Percentiles rank a stretch among this genome's conserved stretches.
Conservation (phyloP, 2,797 vertebrate species). For the Lacerta agilis region DNA sequence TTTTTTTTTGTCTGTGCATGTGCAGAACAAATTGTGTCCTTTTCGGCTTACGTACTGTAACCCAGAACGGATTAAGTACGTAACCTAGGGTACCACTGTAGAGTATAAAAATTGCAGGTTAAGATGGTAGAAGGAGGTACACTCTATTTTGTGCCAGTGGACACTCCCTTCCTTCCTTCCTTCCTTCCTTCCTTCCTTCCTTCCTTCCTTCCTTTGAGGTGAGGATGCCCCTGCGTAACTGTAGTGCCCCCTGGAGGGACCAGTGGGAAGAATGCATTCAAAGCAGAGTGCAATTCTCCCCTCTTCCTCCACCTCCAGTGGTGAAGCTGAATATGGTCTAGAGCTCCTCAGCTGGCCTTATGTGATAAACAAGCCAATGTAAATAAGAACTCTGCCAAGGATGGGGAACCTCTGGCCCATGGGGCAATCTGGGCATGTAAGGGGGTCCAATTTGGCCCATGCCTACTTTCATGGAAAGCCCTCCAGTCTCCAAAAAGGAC, state of each 20-base stretch:
- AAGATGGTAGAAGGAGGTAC: background rate
- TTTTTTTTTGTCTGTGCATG: too few relatives aligned
- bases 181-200: too few relatives aligned
- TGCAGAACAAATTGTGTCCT: too few relatives aligned
- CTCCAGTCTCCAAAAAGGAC: too few relatives aligned
- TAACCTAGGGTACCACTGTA: too few relatives aligned
- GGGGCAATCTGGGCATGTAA: too few relatives aligned
- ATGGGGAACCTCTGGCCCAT: too few relatives aligned
- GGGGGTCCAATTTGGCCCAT: too few relatives aligned
- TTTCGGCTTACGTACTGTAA: too few relatives aligned
- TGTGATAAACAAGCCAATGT: background rate
- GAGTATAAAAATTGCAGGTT: background rate
- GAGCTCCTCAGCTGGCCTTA: background rate
- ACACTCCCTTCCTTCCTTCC: too few relatives aligned
- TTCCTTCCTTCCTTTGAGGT: background rate
- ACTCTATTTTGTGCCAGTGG: background rate
- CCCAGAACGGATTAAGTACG: too few relatives aligned
- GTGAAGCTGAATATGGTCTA: background rate
- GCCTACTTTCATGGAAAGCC: too few relatives aligned
- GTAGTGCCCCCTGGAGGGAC: background rate
- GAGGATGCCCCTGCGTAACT: background rate
- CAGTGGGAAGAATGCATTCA: background rate
- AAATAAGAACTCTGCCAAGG: background rate
- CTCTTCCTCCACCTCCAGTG: background rate
- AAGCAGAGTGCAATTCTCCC: background rate